phyloP scores from a whole-genome alignment of 2,888 invertebrate genomes.

The Sarcophaga carnaria region DNA sequence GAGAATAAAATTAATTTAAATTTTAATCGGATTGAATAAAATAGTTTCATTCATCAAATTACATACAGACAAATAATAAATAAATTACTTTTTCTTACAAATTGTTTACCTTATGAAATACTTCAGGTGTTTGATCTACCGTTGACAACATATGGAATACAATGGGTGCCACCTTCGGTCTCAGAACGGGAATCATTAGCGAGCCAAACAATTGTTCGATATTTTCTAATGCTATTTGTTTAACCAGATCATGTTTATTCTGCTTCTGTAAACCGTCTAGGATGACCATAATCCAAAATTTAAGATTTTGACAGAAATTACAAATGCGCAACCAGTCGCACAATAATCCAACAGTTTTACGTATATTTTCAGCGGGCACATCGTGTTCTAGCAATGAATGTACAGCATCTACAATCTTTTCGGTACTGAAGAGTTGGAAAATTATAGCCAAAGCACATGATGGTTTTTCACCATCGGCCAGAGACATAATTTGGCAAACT shows the following conservation, averaged over 20 bases:
- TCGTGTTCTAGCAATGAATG: conserved; percentile 75
- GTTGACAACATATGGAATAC: conserved; percentile 86
- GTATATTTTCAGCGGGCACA: conserved; percentile 82
- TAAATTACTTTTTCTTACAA: background rate
- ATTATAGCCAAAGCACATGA: conserved; percentile 80
- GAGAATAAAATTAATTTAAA: too few relatives aligned
- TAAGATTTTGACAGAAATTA: conserved; percentile 85
- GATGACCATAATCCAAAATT: conserved; percentile 86
- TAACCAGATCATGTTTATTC: conserved; percentile 83
- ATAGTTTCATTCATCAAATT: background rate
- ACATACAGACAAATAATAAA: background rate
- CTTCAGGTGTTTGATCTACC: conserved; percentile 84
- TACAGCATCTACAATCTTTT: conserved; percentile 78
- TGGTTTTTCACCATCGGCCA: conserved; percentile 73
- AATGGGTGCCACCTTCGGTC: conserved; percentile 85
- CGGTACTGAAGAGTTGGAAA: conserved; percentile 78
- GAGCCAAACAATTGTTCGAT: conserved; percentile 84
- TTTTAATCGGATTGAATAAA: too few relatives aligned
- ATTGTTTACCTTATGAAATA: conserved; percentile 84
- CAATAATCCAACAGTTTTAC: conserved; percentile 85
- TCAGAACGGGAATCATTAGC: conserved; percentile 83
- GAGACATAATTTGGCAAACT: conserved; percentile 78
- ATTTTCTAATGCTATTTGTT: conserved; percentile 85
- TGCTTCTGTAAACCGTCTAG: conserved; percentile 86
- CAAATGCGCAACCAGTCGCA: conserved; percentile 87